phyloP scores from a whole-genome alignment of 2,797 vertebrate species.

The Melanotaenia pygmaea region DNA sequence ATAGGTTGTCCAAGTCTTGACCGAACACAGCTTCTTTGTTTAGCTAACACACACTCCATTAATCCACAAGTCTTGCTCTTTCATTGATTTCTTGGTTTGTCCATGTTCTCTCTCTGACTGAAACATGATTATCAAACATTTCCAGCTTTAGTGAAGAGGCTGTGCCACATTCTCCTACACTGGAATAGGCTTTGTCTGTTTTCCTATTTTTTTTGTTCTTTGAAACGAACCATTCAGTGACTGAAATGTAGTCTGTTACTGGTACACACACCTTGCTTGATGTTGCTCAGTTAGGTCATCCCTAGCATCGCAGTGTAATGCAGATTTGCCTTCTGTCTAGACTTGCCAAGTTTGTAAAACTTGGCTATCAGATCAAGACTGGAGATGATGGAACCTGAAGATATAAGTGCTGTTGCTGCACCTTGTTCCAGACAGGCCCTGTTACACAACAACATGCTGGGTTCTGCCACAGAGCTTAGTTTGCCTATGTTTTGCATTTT shows the following conservation, averaged over 20 bases:
- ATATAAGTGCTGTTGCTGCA: slow-evolving; percentile 6
- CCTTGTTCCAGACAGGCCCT: background rate
- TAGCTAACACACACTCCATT: slow-evolving; percentile 32
- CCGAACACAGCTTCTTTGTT: slow-evolving; percentile 49
- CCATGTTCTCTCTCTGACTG: background rate
- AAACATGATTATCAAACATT: slow-evolving; percentile 6
- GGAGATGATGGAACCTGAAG: background rate
- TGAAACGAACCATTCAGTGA: background rate
- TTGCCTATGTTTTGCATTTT: slow-evolving; percentile 42
- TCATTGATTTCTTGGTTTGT: background rate
- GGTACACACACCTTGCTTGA: background rate
- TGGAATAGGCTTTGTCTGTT: too few relatives aligned
- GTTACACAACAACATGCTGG: slow-evolving; percentile 45
- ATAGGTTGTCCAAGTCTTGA: background rate
- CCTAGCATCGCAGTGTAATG: background rate
- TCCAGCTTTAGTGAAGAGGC: background rate
- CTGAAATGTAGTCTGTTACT: background rate
- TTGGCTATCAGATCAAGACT: slow-evolving; percentile 2
- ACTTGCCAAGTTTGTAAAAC: slow-evolving; percentile 21
- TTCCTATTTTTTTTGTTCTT: background rate
- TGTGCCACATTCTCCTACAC: background rate
- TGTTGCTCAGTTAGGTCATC: background rate
- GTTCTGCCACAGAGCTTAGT: slow-evolving; percentile 8
- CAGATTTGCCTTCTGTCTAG: slow-evolving; percentile 9
- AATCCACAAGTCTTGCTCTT: slow-evolving; percentile 20